phyloP scores from a whole-genome alignment of 2,888 invertebrate genomes.

The Eilema depressum region DNA sequence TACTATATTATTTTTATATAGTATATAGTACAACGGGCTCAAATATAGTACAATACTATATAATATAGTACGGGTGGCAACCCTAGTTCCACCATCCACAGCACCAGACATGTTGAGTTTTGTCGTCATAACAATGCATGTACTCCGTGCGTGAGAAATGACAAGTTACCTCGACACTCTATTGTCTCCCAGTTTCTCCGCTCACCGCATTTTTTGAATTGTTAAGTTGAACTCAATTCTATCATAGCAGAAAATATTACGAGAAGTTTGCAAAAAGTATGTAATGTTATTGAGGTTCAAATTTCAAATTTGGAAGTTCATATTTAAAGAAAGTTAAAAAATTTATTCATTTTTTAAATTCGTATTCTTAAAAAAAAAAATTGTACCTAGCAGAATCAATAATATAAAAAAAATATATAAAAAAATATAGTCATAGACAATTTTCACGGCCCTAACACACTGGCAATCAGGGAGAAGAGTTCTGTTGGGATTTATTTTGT shows the following conservation, averaged over 20 bases:
- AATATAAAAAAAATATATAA: not conserved
- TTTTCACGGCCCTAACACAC: not conserved
- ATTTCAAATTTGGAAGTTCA: not conserved
- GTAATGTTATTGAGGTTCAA: not conserved
- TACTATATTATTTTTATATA: too few relatives aligned
- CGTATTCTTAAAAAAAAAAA: too few relatives aligned
- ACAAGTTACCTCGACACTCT: not conserved
- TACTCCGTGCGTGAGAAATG: slow-evolving; percentile 9
- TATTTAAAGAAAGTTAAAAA: not conserved
- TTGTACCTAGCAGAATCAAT: too few relatives aligned
- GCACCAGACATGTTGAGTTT: not conserved
- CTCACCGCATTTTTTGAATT: not conserved
- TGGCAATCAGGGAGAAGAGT: not conserved
- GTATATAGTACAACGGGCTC: too few relatives aligned
- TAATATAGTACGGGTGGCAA: too few relatives aligned
- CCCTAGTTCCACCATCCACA: not conserved
- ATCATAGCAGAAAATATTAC: not conserved
- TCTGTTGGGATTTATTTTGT: too few relatives aligned
- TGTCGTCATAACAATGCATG: slow-evolving; percentile 6
- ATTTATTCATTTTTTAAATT: too few relatives aligned
- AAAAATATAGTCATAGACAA: not conserved
- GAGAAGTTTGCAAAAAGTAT: not conserved
- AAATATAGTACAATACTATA: too few relatives aligned
- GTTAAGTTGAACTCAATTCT: not conserved
- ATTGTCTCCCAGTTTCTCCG: not conserved